phyloP scores from a whole-genome alignment of 23 tunicate genomes.

The Trididemnum clinides region DNA sequence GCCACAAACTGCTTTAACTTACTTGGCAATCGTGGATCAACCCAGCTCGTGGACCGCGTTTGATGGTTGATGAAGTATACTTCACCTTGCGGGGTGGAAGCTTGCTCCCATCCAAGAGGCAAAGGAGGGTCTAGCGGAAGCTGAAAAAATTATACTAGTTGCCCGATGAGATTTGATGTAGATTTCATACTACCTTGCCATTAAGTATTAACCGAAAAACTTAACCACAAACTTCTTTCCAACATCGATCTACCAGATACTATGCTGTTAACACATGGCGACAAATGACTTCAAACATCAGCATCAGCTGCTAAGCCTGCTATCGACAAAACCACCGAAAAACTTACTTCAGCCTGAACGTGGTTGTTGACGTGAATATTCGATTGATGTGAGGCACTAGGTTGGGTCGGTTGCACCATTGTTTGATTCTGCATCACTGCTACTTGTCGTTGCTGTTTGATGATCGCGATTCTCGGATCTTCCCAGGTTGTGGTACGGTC shows the following conservation, averaged over 20 bases:
- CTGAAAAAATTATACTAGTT: not conserved
- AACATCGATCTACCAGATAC: too few species aligned
- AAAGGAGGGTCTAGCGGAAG: slow-evolving; percentile 35
- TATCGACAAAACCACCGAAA: too few species aligned
- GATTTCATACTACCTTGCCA: too few species aligned
- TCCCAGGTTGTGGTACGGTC: slow-evolving; percentile 85
- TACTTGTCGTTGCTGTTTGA: slow-evolving; percentile 81
- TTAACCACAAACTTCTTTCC: too few species aligned
- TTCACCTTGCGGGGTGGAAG: slow-evolving; percentile 78
- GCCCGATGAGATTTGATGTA: too few species aligned
- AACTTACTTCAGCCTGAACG: slow-evolving; percentile 24
- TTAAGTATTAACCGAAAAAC: too few species aligned
- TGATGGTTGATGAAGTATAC: slow-evolving; percentile 84
- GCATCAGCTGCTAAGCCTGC: too few species aligned
- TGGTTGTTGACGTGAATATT: slow-evolving; percentile 10
- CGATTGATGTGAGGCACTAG: not conserved
- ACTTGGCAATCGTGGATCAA: slow-evolving; percentile 81
- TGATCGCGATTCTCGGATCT: slow-evolving; percentile 76
- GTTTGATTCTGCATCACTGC: slow-evolving; percentile 52
- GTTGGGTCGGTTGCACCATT: not conserved
- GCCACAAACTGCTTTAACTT: not conserved
- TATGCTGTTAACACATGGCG: not conserved
- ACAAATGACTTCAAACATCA: too few species aligned
- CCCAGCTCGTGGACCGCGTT: slow-evolving; percentile 80
- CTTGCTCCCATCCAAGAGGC: slow-evolving; percentile 92